Conservation (phyloP, 2,888 invertebrate species). For the Tetheella fluctuosa region DNA sequence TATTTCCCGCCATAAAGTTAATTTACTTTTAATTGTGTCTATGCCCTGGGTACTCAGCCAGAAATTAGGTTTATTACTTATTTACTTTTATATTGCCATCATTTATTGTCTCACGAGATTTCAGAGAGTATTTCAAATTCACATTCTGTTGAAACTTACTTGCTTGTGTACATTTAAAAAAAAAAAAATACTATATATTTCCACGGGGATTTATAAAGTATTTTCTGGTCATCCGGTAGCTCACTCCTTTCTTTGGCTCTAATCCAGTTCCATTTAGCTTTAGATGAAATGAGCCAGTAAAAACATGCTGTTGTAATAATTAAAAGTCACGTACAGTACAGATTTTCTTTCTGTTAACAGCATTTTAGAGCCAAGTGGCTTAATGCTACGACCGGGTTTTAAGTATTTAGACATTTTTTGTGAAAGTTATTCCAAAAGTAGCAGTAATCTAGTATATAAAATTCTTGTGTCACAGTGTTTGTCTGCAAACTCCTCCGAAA, state of each 20-base stretch:
- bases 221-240: not conserved
- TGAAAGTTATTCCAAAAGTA: too few species aligned
- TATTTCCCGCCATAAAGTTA: conserved; percentile 34
- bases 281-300: not conserved
- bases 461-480: too few species aligned
- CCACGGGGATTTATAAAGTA: not conserved
- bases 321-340: not conserved
- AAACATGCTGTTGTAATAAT: conserved; percentile 10
- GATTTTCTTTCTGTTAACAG: conserved; percentile 1
- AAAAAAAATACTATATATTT: too few species aligned
- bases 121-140: not conserved
- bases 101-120: not conserved
- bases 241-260: not conserved
- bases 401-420: too few species aligned
- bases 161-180: too few species aligned
- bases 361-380: not conserved
- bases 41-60: conserved; percentile 22
- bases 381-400: not conserved
- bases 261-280: conserved; percentile 2
- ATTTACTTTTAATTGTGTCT: conserved; percentile 47
- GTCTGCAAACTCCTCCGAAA: too few species aligned
- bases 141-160: not conserved
- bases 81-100: conserved; percentile 33
- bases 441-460: too few species aligned
- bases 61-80: conserved; percentile 38